A percentile compares a stretch with the other conserved stretches of the same genome.
These are phyloP conservation scores for Plectrocnemia conspersa DNA, from an alignment of 1,140 invertebrate genomes.

Conservation along the genomic window DNA sequence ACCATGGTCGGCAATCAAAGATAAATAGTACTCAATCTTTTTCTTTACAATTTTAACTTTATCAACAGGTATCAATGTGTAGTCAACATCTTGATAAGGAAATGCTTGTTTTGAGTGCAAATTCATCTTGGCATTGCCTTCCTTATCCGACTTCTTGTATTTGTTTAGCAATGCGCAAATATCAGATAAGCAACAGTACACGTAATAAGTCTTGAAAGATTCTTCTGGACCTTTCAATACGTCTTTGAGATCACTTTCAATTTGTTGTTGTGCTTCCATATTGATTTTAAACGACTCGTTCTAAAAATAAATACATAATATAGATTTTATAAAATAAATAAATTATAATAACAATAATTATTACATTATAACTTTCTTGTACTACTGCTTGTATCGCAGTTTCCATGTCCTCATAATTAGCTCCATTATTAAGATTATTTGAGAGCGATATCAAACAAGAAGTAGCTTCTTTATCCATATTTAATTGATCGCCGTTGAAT, in stretches of 20 bases:
- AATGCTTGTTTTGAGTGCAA: conserved; percentile 47
- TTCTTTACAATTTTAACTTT: conserved; percentile 56
- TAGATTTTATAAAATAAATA: conserved; percentile 23
- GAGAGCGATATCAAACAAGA: conserved; percentile 57
- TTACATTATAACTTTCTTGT: conserved; percentile 54
- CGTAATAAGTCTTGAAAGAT: conserved; percentile 46
- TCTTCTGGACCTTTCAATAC: conserved; percentile 49
- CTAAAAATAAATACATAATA: conserved; percentile 39
- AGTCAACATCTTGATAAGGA: conserved; percentile 48
- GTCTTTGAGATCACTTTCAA: conserved; percentile 44
- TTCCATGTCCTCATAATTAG: conserved; percentile 56
- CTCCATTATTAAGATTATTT: conserved; percentile 56
- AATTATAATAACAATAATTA: conserved; percentile 12
- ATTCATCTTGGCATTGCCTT: conserved; percentile 37
- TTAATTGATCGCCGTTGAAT: conserved; percentile 66
- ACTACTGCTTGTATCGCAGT: conserved; percentile 60
- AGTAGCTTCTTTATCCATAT: conserved; percentile 55
- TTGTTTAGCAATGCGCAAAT: conserved; percentile 51
- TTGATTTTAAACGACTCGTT: conserved; percentile 42
- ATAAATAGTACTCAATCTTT: conserved; percentile 67
- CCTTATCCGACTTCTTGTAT: conserved; percentile 38
- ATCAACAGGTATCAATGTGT: conserved; percentile 49
- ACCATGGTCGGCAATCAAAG: conserved; percentile 50
- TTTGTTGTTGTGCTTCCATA: conserved; percentile 39
- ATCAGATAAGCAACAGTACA: conserved; percentile 58